Evolutionary conservation across 2,797 vertebrate species (phyloP).

Genomic region (Smutsia temminckii): DNA sequence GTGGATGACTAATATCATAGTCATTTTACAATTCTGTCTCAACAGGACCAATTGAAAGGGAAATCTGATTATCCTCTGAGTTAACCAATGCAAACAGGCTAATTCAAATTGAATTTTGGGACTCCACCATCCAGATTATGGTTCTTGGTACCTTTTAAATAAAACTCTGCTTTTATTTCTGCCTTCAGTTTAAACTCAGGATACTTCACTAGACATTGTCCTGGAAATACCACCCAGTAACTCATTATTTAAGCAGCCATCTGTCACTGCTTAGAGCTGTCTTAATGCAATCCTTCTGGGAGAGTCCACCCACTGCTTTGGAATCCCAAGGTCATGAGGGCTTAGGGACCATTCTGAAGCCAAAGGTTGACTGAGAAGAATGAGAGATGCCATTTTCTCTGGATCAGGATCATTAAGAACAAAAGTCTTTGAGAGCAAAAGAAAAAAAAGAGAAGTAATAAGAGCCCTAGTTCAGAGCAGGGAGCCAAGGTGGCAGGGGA

Average conservation of each 20-base stretch:
- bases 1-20: background rate
- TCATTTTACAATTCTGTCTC: conserved; percentile 7
- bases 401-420: background rate
- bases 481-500: background rate
- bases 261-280: background rate
- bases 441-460: background rate
- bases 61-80: background rate
- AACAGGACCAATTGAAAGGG: background rate
- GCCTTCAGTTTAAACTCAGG: background rate
- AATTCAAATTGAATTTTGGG: background rate
- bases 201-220: background rate
- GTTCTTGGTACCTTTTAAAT: background rate
- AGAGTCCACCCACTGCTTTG: background rate
- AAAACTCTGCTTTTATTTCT: background rate
- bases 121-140: background rate
- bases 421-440: background rate
- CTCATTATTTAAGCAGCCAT: background rate
- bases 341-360: background rate
- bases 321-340: background rate
- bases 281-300: background rate
- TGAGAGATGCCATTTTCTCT: background rate
- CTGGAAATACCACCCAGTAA: background rate
- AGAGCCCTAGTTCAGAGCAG: too few species aligned
- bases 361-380: background rate
- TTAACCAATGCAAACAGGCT: background rate